Evolutionary conservation across 92 coral and sea anemone genomes (phyloP).

Genomic region (Micromussa lordhowensis): DNA sequence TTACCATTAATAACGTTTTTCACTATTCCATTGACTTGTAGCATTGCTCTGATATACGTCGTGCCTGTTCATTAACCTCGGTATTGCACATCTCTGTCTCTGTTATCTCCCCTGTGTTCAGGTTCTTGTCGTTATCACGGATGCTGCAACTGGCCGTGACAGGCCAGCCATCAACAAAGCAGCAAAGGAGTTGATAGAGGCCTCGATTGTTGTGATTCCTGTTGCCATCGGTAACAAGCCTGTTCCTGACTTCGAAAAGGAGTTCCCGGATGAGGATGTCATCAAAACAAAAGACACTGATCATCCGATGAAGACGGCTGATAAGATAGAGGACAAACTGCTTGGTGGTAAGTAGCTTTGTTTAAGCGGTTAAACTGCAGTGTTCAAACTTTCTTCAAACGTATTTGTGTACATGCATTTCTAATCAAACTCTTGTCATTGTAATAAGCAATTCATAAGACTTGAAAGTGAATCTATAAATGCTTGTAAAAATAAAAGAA

Average conservation of each 20-base stretch:
- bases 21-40: background rate
- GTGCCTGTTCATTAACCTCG: background rate
- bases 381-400: too few relatives aligned
- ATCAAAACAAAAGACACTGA: constrained; percentile 58
- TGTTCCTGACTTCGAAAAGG: constrained; percentile 67
- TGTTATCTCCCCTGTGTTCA: background rate
- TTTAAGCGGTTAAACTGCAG: too few relatives aligned
- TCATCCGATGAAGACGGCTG: constrained; percentile 65
- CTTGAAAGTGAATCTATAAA: too few relatives aligned
- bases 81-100: background rate
- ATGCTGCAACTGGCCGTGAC: constrained; percentile 76
- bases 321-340: constrained; percentile 37
- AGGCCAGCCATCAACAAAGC: constrained; percentile 76
- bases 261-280: constrained; percentile 74
- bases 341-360: background rate
- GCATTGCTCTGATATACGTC: background rate
- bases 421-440: too few relatives aligned
- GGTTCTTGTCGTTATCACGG: constrained; percentile 81
- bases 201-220: constrained; percentile 73
- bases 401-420: too few relatives aligned
- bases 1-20: too few relatives aligned
- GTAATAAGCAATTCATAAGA: too few relatives aligned
- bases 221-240: constrained; percentile 83
- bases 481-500: too few relatives aligned
- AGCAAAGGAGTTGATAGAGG: constrained; percentile 57